Evolutionary conservation across 2,797 vertebrate genomes (phyloP), one percentile per base, ranked within the genome.

Genomic region (Falco concolor): DNA sequence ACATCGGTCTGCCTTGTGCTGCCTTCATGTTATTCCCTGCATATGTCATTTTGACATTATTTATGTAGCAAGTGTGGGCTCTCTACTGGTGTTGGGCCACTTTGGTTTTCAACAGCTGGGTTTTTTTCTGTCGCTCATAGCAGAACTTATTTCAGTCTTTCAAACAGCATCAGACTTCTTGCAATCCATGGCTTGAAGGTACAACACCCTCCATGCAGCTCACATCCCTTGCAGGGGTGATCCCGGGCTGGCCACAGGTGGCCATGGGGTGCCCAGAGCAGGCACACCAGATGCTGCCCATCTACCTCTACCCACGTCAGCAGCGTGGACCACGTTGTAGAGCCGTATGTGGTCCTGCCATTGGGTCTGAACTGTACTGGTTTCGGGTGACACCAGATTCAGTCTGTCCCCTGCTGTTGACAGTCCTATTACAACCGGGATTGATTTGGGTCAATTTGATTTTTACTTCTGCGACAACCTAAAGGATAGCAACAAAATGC

Each of bases 321-420:
- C 52, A 80, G 44, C 2, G 1, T 1, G 0, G 47, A 40, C 27
- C 36, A 27, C 2, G 2, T 22, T 25, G 2, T 1, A 16, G 36
- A 59, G 42, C 0, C 0, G 30, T 12, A 45, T 52, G n/a, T 5
- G 18, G 5, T 38, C 59, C 47, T 85, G 24, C 12, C 25, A 12
- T 5, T 4, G 7, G 6, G 8, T 34, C 34, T 2, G 5, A 67
- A 22, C 12, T 36, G 17, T 28, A 15, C 34, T 60, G 8, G 16
- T 64, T 53, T 44, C 8, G 22, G 18, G 32, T 11, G 25, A 18
- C 68, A 79, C 4, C 4, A 20, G 20, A 20, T 45, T 22, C 12
- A 6, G 22, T 53, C 20, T 64, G 40, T 56, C n/a, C 23, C 21
- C 23, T 72, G 57, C 7, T 89, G 8, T 22, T 57, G 20, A 40